Evolutionary conservation across 2,113 vertebrate species (phyloP).

Genomic region (Halichoerus grypus): DNA sequence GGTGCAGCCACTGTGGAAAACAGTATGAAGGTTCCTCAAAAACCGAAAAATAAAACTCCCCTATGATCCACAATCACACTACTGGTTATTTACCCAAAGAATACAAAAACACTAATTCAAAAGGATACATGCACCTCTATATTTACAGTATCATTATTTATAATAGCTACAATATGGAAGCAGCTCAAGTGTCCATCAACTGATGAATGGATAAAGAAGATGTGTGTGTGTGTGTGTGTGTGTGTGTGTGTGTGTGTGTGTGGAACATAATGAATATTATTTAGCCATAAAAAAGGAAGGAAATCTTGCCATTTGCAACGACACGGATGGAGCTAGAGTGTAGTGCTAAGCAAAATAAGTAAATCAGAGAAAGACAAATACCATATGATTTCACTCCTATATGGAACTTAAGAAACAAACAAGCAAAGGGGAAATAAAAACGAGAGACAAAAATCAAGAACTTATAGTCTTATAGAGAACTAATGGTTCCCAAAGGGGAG

Average conservation of each 20-base stretch:
- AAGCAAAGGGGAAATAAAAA: neutral
- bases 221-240: neutral
- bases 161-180: neutral
- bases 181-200: neutral
- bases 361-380: neutral
- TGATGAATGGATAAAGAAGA: neutral
- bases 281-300: neutral
- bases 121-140: neutral
- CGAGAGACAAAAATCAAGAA: neutral
- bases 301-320: neutral
- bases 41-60: neutral
- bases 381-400: neutral
- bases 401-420: neutral
- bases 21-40: neutral
- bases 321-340: neutral
- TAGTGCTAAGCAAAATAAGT: neutral
- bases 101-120: neutral
- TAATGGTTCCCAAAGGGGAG: neutral
- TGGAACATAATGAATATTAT: neutral
- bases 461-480: neutral
- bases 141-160: neutral
- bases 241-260: no score
- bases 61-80: neutral
- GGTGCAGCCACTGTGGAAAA: neutral
- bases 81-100: neutral